These are phyloP conservation scores for Sparidentex hasta DNA, from an alignment of 2,797 vertebrate genomes.

Conservation along the genomic window DNA sequence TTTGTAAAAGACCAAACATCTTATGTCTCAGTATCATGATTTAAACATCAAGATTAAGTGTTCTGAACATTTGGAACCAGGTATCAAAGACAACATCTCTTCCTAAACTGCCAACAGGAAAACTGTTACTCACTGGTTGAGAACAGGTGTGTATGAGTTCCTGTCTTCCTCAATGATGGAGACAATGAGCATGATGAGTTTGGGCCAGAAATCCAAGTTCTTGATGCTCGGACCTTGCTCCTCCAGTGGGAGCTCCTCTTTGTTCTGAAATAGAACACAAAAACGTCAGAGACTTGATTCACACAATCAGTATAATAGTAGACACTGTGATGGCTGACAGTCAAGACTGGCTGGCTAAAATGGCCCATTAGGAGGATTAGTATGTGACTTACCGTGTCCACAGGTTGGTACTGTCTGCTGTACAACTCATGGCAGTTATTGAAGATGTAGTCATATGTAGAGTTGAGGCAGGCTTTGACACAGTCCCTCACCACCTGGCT, in stretches of 20 bases:
- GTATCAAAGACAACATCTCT: not conserved
- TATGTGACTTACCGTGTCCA: slow-evolving; percentile 86
- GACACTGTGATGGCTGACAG: not conserved
- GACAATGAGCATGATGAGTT: slow-evolving; percentile 98
- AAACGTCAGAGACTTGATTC: slow-evolving; percentile 18
- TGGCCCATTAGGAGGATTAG: not conserved
- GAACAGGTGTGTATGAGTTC: slow-evolving; percentile 95
- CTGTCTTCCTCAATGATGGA: slow-evolving; percentile 99
- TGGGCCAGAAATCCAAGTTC: slow-evolving; percentile 99
- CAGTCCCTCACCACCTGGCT: slow-evolving; percentile 98
- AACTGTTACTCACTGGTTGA: slow-evolving; percentile 93
- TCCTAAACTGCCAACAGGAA: not conserved
- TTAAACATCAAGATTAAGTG: not conserved
- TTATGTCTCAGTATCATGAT: not conserved
- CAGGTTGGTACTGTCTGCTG: slow-evolving; percentile 93
- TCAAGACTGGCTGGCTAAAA: not conserved
- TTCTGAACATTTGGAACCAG: not conserved
- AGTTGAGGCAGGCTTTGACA: slow-evolving; percentile 98
- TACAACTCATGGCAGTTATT: slow-evolving; percentile 98
- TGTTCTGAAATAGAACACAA: slow-evolving; percentile 83
- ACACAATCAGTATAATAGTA: not conserved
- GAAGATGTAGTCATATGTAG: slow-evolving; percentile 99
- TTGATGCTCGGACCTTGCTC: slow-evolving; percentile 96
- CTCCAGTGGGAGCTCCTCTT: slow-evolving; percentile 92
- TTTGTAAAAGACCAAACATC: not conserved